These are phyloP conservation scores for Rhabdomys dilectus DNA, from an alignment of 2,113 vertebrate genomes.

Conservation along the genomic window DNA sequence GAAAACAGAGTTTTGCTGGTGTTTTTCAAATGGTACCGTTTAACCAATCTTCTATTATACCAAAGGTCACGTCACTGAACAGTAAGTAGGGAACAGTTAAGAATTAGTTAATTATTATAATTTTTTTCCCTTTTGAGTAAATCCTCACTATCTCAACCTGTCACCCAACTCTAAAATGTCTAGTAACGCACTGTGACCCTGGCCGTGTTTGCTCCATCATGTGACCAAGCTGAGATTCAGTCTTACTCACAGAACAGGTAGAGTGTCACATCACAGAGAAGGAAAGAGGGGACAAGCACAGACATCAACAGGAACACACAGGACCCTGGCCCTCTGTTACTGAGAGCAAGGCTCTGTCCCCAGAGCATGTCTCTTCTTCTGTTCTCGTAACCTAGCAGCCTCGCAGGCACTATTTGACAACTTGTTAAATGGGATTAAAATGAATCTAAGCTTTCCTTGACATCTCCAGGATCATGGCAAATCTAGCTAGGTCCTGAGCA, in stretches of 20 bases:
- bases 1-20: neutral
- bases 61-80: neutral
- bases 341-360: neutral
- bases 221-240: neutral
- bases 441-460: neutral
- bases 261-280: neutral
- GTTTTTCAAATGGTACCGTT: neutral
- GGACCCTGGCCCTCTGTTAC: neutral
- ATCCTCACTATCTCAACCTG: constrained; percentile 9
- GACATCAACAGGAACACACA: neutral
- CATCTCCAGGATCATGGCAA: neutral
- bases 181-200: neutral
- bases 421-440: neutral
- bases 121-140: neutral
- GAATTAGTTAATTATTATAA: neutral
- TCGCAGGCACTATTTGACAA: neutral
- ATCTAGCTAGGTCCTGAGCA: neutral
- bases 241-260: neutral
- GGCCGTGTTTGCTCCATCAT: neutral
- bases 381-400: neutral
- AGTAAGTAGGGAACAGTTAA: no score
- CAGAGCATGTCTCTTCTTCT: neutral
- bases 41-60: neutral
- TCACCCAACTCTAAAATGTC: neutral
- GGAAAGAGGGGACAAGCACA: neutral